A percentile compares a stretch with the other conserved stretches of the same genome.
Conservation (phyloP, 2,113 vertebrate species). For the Anser cygnoides region DNA sequence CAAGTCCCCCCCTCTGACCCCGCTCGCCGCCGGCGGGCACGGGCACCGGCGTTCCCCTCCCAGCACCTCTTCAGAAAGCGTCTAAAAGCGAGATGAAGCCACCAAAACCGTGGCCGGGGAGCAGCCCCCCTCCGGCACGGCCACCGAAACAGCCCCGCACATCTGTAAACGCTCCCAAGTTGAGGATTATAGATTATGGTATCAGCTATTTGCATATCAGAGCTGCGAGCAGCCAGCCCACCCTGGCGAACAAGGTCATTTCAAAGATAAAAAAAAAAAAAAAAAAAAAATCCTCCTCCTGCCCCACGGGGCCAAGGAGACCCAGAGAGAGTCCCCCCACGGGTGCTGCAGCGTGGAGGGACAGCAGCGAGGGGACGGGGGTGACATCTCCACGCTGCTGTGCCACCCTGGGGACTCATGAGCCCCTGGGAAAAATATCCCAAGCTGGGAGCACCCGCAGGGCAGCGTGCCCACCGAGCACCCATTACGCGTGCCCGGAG, state of each 20-base stretch:
- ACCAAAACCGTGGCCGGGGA: not conserved
- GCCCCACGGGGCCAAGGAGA: conserved; percentile 26
- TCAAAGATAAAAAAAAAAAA: conserved; percentile 73
- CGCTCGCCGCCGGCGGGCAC: not conserved
- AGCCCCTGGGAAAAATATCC: not conserved
- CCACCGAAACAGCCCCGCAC: not conserved
- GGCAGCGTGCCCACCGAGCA: not conserved
- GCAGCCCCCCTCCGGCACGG: not conserved
- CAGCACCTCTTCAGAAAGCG: not conserved
- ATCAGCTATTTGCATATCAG: conserved; percentile 80
- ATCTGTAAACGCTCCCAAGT: conserved; percentile 34
- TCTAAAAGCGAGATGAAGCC: no score
- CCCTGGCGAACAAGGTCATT: conserved; percentile 84
- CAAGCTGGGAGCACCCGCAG: not conserved
- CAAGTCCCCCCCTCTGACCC: not conserved
- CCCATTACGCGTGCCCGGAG: not conserved
- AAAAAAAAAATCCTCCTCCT: not conserved
- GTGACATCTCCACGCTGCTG: no score
- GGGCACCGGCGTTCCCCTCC: no score
- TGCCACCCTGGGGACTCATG: not conserved
- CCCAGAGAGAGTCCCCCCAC: not conserved
- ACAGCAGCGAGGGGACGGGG: not conserved
- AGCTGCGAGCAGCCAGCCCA: conserved; percentile 80
- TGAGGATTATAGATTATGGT: conserved; percentile 82
- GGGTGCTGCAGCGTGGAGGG: not conserved